phyloP scores from a whole-genome alignment of 2,888 invertebrate genomes.

The Chymomyza caudatula region DNA sequence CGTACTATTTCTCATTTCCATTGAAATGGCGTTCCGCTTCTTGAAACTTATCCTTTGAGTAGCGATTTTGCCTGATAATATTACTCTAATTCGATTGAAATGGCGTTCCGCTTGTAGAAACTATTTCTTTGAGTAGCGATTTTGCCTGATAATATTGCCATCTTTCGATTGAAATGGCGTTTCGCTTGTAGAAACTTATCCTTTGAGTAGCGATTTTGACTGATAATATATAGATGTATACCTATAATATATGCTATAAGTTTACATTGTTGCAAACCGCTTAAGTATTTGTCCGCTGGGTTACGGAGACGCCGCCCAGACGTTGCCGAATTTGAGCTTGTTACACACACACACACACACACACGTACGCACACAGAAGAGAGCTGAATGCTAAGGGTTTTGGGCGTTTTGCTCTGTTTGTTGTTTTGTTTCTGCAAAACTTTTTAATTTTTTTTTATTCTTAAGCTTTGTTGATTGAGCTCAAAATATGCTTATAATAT shows the following conservation, averaged over 20 bases:
- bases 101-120: too few relatives aligned
- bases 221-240: too few relatives aligned
- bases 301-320: neutral
- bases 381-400: slow-evolving; percentile 46
- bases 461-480: neutral
- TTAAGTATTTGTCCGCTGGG: neutral
- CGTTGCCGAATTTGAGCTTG: neutral
- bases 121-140: too few relatives aligned
- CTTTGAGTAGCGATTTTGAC: neutral
- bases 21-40: too few relatives aligned
- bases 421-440: neutral
- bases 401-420: slow-evolving; percentile 37
- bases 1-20: too few relatives aligned
- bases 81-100: too few relatives aligned
- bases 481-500: neutral
- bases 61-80: too few relatives aligned
- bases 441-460: neutral
- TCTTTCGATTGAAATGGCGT: neutral
- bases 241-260: too few relatives aligned
- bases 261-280: neutral
- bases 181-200: neutral
- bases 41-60: too few relatives aligned
- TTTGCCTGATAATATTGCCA: too few relatives aligned
- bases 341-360: neutral
- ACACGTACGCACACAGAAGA: neutral